Evolutionary conservation across 2,797 vertebrate species (phyloP), one percentile per base, ranked within the genome.

Genomic region (Notamacropus eugenii): DNA sequence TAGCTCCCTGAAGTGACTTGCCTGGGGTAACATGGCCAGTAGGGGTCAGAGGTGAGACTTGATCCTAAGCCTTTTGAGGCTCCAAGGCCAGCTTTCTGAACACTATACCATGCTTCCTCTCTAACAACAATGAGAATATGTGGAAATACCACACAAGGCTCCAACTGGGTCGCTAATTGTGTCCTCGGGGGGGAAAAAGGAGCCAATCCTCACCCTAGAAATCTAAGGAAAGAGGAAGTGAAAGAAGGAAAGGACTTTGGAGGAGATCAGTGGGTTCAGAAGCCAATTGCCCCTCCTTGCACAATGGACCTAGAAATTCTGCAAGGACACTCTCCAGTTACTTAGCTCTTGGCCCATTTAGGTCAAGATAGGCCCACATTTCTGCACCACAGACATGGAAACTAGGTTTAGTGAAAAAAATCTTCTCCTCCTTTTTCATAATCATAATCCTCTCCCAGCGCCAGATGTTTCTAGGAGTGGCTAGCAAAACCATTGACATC

Each of bases 391-490:
- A 82, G 59, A 95, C n/a, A 91, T 93, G 92, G 91, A 94, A 95
- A 93, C 92, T 55, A 16, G 54, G 87, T 93, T 96, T 92, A 95
- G 92, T 94, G 93, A 90, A 93, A 96, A 94, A 74, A 9, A 96
- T 95, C 93, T 95, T 96, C 56, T 96, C 95, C 92, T 93, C 54
- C 1, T 28, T 95, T 97, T 96, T 96, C 93, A 91, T 57, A 93
- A 91, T 58, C 97, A 93, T 5, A 62, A 93, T 94, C 55, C 40
- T 24, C 54, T 57, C 50, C 90, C 93, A 92, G 96, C 3, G 13
- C 97, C 97, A 97, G 98, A 97, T 97, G 97, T 97, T 97, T 97
- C 95, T 96, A 97, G 95, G 96, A 96, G 96, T 94, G 96, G 96
- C 52, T 90, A 93, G 54, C 93, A 96, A 94, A 92, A 90, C 97